Evolutionary conservation across 1,140 invertebrate species (phyloP), one percentile per base, ranked within the genome.

Genomic region (Pemphigus obesinymphae): DNA sequence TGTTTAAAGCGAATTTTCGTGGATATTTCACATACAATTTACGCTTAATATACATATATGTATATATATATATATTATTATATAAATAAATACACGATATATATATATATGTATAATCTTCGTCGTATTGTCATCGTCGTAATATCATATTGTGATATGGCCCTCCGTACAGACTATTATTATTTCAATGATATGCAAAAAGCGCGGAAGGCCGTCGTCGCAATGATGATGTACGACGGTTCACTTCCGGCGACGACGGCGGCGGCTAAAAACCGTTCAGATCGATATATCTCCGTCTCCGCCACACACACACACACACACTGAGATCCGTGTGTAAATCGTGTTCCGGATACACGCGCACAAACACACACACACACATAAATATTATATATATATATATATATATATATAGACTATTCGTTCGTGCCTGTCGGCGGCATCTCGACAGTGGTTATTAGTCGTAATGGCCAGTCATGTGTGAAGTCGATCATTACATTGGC

Each of bases 381-480:
- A 15, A 6, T 29, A n/a, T n/a, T n/a, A n/a, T n/a, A n/a, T n/a
- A n/a, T n/a, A n/a, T n/a, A n/a, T n/a, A n/a, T n/a, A n/a, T n/a
- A n/a, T n/a, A n/a, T n/a, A n/a, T n/a, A n/a, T n/a, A n/a, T n/a
- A n/a, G 17, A 58, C 73, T n/a, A n/a, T n/a, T 43, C 31, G 75
- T 76, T 55, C 50, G 45, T 53, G 72, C 26, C 29, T 37, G 17
- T 17, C 26, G 40, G 70, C 72, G 29, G 43, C 68, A 48, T 45
- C 34, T 72, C 43, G 68, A 15, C 68, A 7, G 5, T 17, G 17
- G 73, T 58, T 76, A 76, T 76, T 76, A 76, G 75, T 34, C 34
- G 50, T 78, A 78, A 78, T 78, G 75, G 53, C 75, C 75, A 40
- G 75, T 78, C 50, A 58, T 40, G 75, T 78, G 75, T 78, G 75